A percentile compares a stretch with the other conserved stretches of the same genome.
Evolutionary conservation across 2,888 invertebrate species (phyloP).

Genomic region (Plagodis dolabraria): DNA sequence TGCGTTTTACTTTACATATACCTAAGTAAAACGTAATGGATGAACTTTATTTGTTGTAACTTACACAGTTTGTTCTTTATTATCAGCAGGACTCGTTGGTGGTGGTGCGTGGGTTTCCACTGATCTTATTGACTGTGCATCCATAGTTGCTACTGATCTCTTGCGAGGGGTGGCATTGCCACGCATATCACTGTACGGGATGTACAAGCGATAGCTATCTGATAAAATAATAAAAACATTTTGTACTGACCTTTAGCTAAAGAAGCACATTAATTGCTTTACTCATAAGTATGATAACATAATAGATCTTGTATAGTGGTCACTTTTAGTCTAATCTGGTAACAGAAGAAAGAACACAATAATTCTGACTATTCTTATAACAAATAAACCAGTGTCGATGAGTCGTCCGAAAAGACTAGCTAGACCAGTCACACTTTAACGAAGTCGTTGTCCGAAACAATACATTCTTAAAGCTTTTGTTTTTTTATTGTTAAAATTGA

Average conservation of each 20-base stretch:
- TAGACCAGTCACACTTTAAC: slow-evolving; percentile 30
- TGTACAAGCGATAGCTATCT: slow-evolving; percentile 68
- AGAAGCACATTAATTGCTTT: slow-evolving; percentile 2
- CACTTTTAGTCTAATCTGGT: slow-evolving; percentile 3
- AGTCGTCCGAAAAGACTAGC: slow-evolving; percentile 24
- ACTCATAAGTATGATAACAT: background rate
- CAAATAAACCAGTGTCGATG: slow-evolving; percentile 15
- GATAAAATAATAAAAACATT: slow-evolving; percentile 20
- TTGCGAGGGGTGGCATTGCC: slow-evolving; percentile 68
- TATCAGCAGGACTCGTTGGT: slow-evolving; percentile 75
- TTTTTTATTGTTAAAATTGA: slow-evolving; percentile 13
- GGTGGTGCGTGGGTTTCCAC: slow-evolving; percentile 77
- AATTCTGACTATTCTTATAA: slow-evolving; percentile 3
- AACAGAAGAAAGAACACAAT: background rate
- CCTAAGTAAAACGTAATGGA: too few species aligned
- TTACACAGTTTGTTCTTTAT: slow-evolving; percentile 75
- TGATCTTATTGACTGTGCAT: slow-evolving; percentile 76
- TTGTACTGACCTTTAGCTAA: slow-evolving; percentile 19
- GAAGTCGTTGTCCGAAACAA: slow-evolving; percentile 28
- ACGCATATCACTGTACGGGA: slow-evolving; percentile 58
- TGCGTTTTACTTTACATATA: too few species aligned
- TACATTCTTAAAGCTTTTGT: slow-evolving; percentile 21
- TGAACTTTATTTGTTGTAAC: slow-evolving; percentile 33
- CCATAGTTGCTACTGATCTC: slow-evolving; percentile 72
- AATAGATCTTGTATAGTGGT: slow-evolving; percentile 1